These are phyloP conservation scores for Heliconius cydno DNA, from an alignment of 2,888 invertebrate species.

Conservation along the genomic window DNA sequence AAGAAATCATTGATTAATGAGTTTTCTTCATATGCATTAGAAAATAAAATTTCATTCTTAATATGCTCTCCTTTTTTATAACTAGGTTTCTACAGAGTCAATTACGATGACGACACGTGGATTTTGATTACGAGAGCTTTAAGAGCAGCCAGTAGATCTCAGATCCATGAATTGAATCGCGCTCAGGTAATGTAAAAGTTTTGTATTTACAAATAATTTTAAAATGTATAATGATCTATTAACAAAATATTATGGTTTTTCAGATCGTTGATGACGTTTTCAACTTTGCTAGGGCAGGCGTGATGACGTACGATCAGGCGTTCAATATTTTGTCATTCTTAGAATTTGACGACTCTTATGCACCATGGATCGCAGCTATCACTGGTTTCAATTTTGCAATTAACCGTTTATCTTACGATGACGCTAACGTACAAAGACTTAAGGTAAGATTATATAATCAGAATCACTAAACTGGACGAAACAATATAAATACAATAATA, in stretches of 20 bases:
- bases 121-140: conserved; percentile 78
- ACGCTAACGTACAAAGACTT: conserved; percentile 53
- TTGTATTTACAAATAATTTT: background rate
- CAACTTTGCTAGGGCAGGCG: conserved; percentile 81
- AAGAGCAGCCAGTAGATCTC: conserved; percentile 62
- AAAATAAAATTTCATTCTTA: background rate
- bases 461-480: background rate
- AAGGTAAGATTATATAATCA: conserved; percentile 54
- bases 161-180: conserved; percentile 85
- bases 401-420: conserved; percentile 71
- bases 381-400: conserved; percentile 73
- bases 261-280: conserved; percentile 86
- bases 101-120: conserved; percentile 84
- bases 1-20: background rate
- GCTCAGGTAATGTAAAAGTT: conserved; percentile 81
- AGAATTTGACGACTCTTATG: conserved; percentile 84
- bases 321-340: conserved; percentile 84
- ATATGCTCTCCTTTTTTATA: background rate
- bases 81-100: conserved; percentile 85
- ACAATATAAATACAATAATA: background rate
- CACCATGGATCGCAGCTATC: conserved; percentile 87
- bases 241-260: conserved; percentile 29
- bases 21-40: background rate
- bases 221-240: background rate
- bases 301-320: conserved; percentile 77